Evolutionary conservation across 2,113 vertebrate genomes (phyloP).

Genomic region (Coptodon bakossiorum): DNA sequence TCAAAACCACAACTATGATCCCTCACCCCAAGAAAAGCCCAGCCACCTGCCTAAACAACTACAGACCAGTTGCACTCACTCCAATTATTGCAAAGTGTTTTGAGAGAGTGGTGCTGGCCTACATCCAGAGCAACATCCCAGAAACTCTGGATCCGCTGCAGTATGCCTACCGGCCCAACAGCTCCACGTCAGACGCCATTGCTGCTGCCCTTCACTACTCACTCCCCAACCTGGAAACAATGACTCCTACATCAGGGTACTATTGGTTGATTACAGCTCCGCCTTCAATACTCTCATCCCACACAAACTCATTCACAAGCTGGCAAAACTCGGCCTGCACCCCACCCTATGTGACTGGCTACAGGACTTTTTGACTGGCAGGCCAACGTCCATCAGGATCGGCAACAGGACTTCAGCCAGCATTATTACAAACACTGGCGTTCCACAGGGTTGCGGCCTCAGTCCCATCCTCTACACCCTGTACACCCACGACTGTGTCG

Average conservation of each 20-base stretch:
- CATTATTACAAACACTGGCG: background rate
- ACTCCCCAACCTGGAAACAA: background rate
- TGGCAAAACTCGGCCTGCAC: no score
- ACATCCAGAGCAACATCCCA: background rate
- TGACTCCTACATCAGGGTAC: background rate
- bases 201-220: background rate
- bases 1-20: no score
- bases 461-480: no score
- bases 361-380: no score
- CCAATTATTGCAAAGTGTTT: background rate
- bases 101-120: background rate
- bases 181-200: background rate
- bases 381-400: no score
- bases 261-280: background rate
- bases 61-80: background rate
- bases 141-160: no score
- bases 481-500: no score
- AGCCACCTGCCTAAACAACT: fast-evolving
- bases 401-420: fast-evolving
- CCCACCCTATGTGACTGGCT: no score
- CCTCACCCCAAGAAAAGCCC: background rate
- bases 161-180: background rate
- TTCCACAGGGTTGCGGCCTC: no score
- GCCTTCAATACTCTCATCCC: no score
- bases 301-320: background rate